Base-by-base conservation (phyloP, 2,113 vertebrate genomes). In the Dasyprocta punctata region DNA sequence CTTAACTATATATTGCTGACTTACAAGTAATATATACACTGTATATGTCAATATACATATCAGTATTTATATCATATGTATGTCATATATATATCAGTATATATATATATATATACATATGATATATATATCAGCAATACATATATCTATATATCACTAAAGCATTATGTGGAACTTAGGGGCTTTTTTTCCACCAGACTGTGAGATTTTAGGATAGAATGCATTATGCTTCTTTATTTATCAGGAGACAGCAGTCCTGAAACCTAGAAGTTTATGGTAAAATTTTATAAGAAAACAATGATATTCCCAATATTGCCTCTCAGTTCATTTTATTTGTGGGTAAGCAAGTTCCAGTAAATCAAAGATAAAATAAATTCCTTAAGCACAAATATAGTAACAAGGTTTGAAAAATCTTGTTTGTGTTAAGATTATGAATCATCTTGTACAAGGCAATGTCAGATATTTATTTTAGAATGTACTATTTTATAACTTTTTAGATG, bases 361-460 rank as follows among this genome's bases (percentile, higher is more conserved):
- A 14, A 82, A 65, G 5, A 65, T 13, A 75, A 94, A 44, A 24
- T 54, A 77, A 91, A 81, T 1, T 86, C 7, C 41, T 54, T 38
- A 82, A 3, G 63, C 4, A 0, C 38, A 94, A 89, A 86, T 77
- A 65, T 33, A 67, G 85, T 2, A 5, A 83, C 12, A 89, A 28
- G 1, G 1, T 26, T 84, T 82, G 3, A 3, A 83, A 77, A 71
- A 2, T 56, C 22, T 41, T 87, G 3, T 63, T 71, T 63, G 1
- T 90, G 2, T 36, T 98, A 56, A 93, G n/a, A 54, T 86, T 61
- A 63, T 63, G 89, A 58, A 97, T 83, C 60, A 78, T 4, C 17
- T 87, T 36, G 26, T 0, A 19, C 65, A 24, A 73, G 5, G 5
- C 44, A 61, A 73, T 73, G 28, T 49, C 20, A 67, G 14, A 38